Evolutionary conservation across 2,888 invertebrate genomes (phyloP), one percentile per base, ranked within the genome.

Genomic region (Margaritifera margaritifera): DNA sequence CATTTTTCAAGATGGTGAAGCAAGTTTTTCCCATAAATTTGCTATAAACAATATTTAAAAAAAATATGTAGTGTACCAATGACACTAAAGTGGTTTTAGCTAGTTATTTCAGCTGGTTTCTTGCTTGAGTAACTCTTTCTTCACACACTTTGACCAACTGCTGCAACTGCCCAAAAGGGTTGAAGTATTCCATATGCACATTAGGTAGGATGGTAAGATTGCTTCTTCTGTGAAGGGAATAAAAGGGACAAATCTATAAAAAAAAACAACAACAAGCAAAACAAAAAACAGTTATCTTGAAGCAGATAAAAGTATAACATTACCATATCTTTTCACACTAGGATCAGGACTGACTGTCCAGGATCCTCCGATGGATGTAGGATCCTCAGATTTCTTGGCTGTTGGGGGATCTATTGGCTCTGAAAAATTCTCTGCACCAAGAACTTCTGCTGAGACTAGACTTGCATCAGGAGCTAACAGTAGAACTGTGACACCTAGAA

Each of bases 401-500:
- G 73, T 71, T 8, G 66, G 22, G 56, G 82, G 82, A 19, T 63
- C 60, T 0, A 82, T 74, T 27, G 71, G 62, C 4, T 71, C 62
- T 6, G 69, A 65, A 67, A 82, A 75, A 18, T 54, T 50, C 18
- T 72, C 74, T 6, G 77, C 75, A 56, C 71, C 76, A 0, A 71
- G 71, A 19, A 80, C 62, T 11, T 64, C 61, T 6, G 73, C 74
- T 15, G 68, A 64, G 0, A 84, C 77, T 27, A 68, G 62, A 53
- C 77, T 75, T 19, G 75, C 67, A 24, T 68, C 65, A 15, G 82
- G 83, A 4, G 74, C 56, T 19, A 69, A 71, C 11, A 79, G 51
- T 53, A 79, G 56, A 0, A 79, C 80, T 4, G 78, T 75, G 3
- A 82, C 75, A 68, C 82, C 84, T 82, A 2, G 1, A 3, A 42